Conservation (phyloP, 2,113 vertebrate genomes). For the Gracilinanus agilis region DNA sequence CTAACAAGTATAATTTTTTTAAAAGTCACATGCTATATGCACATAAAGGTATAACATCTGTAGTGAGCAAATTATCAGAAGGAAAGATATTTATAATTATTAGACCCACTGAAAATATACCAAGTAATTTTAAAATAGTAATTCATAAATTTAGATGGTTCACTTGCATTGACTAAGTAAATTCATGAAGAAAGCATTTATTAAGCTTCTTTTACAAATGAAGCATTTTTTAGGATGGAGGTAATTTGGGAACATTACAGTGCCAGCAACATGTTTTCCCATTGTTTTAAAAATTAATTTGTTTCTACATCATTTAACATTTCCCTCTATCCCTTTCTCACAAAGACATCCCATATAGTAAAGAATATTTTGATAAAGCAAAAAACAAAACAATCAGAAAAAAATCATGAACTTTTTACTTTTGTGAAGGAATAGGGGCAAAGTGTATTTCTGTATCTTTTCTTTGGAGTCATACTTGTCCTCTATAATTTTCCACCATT, state of each 20-base stretch:
- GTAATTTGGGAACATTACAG: background rate
- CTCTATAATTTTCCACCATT: no score
- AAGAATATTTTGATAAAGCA: background rate
- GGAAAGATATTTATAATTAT: background rate
- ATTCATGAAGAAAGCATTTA: background rate
- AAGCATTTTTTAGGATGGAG: background rate
- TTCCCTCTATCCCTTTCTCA: background rate
- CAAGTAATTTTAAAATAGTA: background rate
- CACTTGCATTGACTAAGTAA: background rate
- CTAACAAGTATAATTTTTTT: background rate
- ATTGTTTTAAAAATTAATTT: background rate
- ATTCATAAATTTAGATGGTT: background rate
- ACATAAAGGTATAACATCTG: background rate
- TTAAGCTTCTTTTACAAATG: background rate
- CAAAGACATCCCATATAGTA: background rate
- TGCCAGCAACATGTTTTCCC: background rate
- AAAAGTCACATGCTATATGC: background rate
- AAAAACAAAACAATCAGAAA: background rate
- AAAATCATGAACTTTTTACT: background rate
- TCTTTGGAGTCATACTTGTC: no score
- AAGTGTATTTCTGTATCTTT: no score
- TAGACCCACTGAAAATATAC: background rate
- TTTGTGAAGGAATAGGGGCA: no score
- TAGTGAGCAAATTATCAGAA: background rate
- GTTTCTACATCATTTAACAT: background rate